Base-by-base conservation (phyloP, 2,797 vertebrate species). In the Orientallactaga sibirica region DNA sequence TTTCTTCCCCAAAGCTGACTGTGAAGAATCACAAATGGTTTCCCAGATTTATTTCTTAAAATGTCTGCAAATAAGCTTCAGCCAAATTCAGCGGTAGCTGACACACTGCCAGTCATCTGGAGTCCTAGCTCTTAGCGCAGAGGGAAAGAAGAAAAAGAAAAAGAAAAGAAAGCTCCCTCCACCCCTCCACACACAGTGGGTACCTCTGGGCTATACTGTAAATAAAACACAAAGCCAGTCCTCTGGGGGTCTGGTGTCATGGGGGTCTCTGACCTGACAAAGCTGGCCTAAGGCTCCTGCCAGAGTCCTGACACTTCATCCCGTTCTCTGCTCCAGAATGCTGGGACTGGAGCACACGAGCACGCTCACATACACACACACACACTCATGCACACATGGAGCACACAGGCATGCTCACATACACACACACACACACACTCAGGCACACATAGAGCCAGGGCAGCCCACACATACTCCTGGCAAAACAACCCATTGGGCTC, bases 1-100 rank as follows among this genome's bases (percentile, higher is more conserved):
- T 84, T 83, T 96, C 86, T 93, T 91, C 95, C 82, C 95, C 75
- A 73, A 66, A 95, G 29, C 77, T 1, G 6, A 93, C 78, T 25
- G 48, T 88, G 91, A 94, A 86, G 93, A 96, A 89, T 92, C 95
- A 95, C 96, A 96, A 96, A 96, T 94, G 96, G 95, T 85, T 97
- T 90, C 92, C 90, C 96, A 97, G 96, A 94, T 97, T 96, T 95
- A 95, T 96, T 96, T 95, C 96, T 92, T 93, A 95, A 97, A 96
- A 94, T 94, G 86, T 90, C 95, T 95, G 90, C 93, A 91, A 95
- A 95, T 93, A 94, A 89, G 93, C 96, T 77, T 52, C 74, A 73
- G 81, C 91, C 94, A 83, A 87, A 92, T 91, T 97, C 97, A 93
- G 97, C 96, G 12, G 95, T 95, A 96, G 96, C 94, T 93, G 96